phyloP scores from a whole-genome alignment of 2,797 vertebrate species.

The Labroides dimidiatus region DNA sequence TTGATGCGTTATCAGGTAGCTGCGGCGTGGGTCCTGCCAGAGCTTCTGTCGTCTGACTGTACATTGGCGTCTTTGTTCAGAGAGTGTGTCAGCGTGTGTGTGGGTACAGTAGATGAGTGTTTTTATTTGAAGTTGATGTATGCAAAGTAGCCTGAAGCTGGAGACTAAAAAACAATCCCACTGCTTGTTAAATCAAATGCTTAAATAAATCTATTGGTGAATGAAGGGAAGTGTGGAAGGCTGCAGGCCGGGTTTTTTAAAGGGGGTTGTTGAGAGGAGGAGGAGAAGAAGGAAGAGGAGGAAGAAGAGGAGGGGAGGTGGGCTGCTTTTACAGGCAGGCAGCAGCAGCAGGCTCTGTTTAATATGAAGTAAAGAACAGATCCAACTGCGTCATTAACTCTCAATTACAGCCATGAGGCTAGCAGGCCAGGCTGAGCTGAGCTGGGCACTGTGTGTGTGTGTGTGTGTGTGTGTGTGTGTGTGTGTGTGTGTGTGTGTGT shows the following conservation, averaged over 20 bases:
- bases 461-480: constrained; percentile 32
- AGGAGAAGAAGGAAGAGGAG: constrained; percentile 50
- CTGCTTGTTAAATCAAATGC: constrained; percentile 88
- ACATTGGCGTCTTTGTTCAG: constrained; percentile 94
- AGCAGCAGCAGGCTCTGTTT: constrained; percentile 79
- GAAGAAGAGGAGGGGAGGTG: constrained; percentile 57
- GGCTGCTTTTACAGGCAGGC: constrained; percentile 76
- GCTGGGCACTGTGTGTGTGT: constrained; percentile 44
- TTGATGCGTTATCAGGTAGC: constrained; percentile 89
- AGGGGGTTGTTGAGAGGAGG: constrained; percentile 65
- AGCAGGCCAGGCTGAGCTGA: constrained; percentile 65
- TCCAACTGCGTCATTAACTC: constrained; percentile 81
- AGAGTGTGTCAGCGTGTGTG: constrained; percentile 69
- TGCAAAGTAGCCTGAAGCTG: constrained; percentile 69
- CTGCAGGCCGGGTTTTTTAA: constrained; percentile 44
- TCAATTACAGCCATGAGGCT: constrained; percentile 78
- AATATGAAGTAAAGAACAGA: constrained; percentile 79
- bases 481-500: constrained; percentile 32
- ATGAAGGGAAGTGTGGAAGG: constrained; percentile 60
- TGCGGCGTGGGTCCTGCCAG: constrained; percentile 78
- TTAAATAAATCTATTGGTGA: constrained; percentile 88
- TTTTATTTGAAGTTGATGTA: constrained; percentile 38
- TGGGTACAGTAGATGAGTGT: constrained; percentile 46
- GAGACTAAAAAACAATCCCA: constrained; percentile 73
- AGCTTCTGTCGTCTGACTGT: constrained; percentile 68